phyloP scores from a whole-genome alignment of 2,113 vertebrate species.

The Microtus richardsoni region DNA sequence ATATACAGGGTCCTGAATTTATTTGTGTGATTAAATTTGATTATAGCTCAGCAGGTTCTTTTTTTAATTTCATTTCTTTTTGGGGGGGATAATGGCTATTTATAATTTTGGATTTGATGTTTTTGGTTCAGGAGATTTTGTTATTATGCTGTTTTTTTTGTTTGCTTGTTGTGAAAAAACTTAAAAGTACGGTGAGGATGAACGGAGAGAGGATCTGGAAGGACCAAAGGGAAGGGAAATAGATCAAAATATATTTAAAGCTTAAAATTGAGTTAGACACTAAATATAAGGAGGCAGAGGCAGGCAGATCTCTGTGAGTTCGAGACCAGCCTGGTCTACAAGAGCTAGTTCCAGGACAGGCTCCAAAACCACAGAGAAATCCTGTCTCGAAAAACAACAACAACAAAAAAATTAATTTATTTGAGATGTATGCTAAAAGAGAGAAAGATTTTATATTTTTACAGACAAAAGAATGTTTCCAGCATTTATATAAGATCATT shows the following conservation, averaged over 20 bases:
- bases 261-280: neutral
- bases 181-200: neutral
- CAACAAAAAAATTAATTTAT: neutral
- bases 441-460: neutral
- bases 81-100: no score
- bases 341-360: no score
- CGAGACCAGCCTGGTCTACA: no score
- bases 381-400: no score
- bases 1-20: neutral
- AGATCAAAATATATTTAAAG: neutral
- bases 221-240: neutral
- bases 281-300: no score
- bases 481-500: neutral
- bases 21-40: neutral
- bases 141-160: neutral
- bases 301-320: no score
- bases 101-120: neutral
- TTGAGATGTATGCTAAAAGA: neutral
- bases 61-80: neutral
- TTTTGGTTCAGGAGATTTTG: neutral
- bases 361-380: no score
- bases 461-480: neutral
- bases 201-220: neutral
- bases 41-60: neutral
- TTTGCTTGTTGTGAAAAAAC: neutral